These are phyloP conservation scores for Chrysina gloriosa DNA, from an alignment of 2,888 invertebrate genomes.

Conservation along the genomic window DNA sequence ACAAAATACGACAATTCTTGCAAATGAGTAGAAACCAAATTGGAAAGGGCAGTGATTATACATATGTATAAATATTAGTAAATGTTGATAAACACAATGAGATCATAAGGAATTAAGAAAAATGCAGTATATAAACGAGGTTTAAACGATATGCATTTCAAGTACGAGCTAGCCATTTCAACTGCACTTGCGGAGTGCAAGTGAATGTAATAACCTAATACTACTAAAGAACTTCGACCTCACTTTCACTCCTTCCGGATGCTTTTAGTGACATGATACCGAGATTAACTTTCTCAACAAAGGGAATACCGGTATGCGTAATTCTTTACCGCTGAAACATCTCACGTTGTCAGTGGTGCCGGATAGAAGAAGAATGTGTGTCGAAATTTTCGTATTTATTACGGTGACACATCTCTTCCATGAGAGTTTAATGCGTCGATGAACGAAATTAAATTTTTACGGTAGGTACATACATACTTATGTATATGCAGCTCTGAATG, in stretches of 20 bases:
- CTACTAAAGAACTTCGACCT: background rate
- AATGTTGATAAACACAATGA: too few relatives aligned
- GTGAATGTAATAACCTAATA: background rate
- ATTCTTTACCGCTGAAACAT: background rate
- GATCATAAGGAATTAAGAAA: too few relatives aligned
- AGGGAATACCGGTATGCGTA: background rate
- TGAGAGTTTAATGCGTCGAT: background rate
- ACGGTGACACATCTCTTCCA: background rate
- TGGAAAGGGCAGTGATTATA: too few relatives aligned
- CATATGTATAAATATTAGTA: too few relatives aligned
- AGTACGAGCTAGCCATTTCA: too few relatives aligned
- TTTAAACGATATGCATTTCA: too few relatives aligned
- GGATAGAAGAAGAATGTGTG: slow-evolving; percentile 7
- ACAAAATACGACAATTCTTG: too few relatives aligned
- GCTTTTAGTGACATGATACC: background rate
- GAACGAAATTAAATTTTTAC: slow-evolving; percentile 15
- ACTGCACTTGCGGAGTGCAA: too few relatives aligned
- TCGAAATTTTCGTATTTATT: slow-evolving; percentile 7
- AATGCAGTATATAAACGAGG: too few relatives aligned
- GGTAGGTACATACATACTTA: background rate
- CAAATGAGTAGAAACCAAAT: too few relatives aligned
- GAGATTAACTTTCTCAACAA: background rate
- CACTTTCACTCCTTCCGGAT: background rate
- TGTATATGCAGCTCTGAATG: slow-evolving; percentile 13
- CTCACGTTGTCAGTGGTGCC: background rate